Base-by-base conservation (phyloP, 2,888 invertebrate species). In the Cosmia pyralina region DNA sequence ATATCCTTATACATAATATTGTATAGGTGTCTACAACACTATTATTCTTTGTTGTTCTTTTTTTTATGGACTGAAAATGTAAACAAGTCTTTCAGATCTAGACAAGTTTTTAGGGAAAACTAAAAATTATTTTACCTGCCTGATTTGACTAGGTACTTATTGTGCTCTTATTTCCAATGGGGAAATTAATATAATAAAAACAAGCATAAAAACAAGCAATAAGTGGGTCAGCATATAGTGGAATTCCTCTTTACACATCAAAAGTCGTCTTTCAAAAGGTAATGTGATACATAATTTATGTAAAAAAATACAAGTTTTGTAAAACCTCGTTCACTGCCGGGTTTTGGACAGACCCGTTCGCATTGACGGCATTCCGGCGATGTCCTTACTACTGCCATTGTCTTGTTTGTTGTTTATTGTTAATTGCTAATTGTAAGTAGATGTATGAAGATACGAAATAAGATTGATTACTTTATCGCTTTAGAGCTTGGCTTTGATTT, bases 311-410 rank as follows among this genome's bases (percentile, higher is more conserved):
- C 84, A 68, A 72, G 84, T 80, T 82, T 84, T 60, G 77, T 69
- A 55, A 70, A 77, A 76, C 58, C 55, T 75, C 79, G 67, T 57
- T 77, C 77, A 74, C 85, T 87, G 79, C 86, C 83, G 85, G 85
- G 84, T 85, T 82, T 79, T 60, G 72, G 70, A 46, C 69, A 77
- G 75, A 90, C 91, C 79, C 58, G 91, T 91, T 91, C 77, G 65
- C 91, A 91, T 90, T 91, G 91, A 91, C 91, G 74, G 81, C 91
- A 91, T 91, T 91, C 91, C 90, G 69, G 62, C 74, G 72, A 57
- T 75, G 85, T 84, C 85, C 85, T 87, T 82, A 81, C 76, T 11
- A 69, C 62, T 60, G 71, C 79, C 66, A 85, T 80, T 77, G 81
- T 80, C 69, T 74, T 79, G 69, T 72, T 69, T 62, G 63, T 76